phyloP scores from a whole-genome alignment of 2,113 vertebrate genomes.

The Australoheros scitulus region DNA sequence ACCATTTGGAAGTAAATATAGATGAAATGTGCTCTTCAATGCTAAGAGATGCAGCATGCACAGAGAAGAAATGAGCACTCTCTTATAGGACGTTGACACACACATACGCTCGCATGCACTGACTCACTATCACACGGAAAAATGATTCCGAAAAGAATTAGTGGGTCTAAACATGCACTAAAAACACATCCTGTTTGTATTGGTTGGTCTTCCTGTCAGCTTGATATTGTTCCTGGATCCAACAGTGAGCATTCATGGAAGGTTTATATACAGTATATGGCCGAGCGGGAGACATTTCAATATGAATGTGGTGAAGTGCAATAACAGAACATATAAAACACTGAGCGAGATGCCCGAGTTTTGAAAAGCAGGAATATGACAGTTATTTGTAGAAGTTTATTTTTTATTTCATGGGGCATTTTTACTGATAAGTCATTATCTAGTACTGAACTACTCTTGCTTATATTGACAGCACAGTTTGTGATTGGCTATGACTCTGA shows the following conservation, averaged over 20 bases:
- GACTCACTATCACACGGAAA: conserved; percentile 11
- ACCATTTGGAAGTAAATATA: conserved; percentile 76
- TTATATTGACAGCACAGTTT: conserved; percentile 7
- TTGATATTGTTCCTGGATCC: conserved; percentile 40
- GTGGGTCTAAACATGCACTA: conserved; percentile 57
- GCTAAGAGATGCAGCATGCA: conserved; percentile 50
- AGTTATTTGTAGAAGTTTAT: background rate
- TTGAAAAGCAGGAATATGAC: conserved; percentile 1
- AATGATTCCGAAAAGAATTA: conserved; percentile 55
- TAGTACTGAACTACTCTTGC: background rate
- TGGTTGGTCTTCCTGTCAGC: conserved; percentile 61
- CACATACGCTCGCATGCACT: background rate
- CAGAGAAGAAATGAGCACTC: conserved; percentile 16
- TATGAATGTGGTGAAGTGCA: background rate
- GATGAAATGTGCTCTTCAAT: conserved; percentile 66
- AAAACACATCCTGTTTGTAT: conserved; percentile 73
- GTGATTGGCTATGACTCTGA: background rate
- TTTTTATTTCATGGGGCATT: background rate
- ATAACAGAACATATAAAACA: background rate
- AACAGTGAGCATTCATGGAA: background rate
- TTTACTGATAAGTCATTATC: background rate
- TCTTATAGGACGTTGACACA: conserved; percentile 11
- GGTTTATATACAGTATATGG: conserved; percentile 14
- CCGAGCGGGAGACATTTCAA: background rate
- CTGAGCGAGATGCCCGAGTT: background rate